Base-by-base conservation (phyloP, 2,888 invertebrate genomes). In the Petrolisthes manimaculis region DNA sequence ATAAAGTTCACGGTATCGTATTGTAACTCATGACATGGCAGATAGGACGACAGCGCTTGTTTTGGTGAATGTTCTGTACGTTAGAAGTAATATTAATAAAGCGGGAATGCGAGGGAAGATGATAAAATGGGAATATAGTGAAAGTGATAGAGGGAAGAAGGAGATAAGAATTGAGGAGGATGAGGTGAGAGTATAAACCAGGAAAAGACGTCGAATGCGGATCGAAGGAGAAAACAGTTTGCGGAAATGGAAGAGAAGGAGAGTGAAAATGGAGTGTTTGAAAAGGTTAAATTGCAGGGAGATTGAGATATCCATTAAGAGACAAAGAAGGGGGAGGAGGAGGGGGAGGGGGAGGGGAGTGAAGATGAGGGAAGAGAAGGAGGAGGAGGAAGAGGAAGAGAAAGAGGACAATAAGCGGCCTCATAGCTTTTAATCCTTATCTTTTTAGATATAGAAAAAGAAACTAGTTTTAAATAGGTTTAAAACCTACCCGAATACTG, bases 331-430 rank as follows among this genome's bases (percentile, higher is more conserved):
- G 14, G 14, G 14, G 14, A 61, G 14, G 14, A 61, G 14, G 8
- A 8, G 14, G 14, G 8, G 67, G 14, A 61, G 14, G 14, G 8
- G 9, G 67, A 14, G 67, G n/a, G n/a, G n/a, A n/a, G n/a, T n/a
- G n/a, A n/a, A n/a, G n/a, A n/a, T n/a, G n/a, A n/a, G n/a, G n/a
- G 14, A 14, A 14, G 14, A 61, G 67, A 61, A 61, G 69, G 5
- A 69, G 69, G 69, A 69, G 69, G 69, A 69, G 69, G 69, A 69
- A n/a, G 69, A 69, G 69, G 69, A 69, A n/a, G 69, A 69, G 69
- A n/a, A 69, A n/a, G 69, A 69, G 69, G 69, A 69, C 18, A n/a
- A 69, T 14, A n/a, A n/a, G n/a, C n/a, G n/a, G n/a, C n/a, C n/a
- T n/a, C n/a, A n/a, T n/a, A n/a, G n/a, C n/a, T n/a, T n/a, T n/a